Percentiles rank a stretch among this genome's conserved stretches.
Evolutionary conservation across 2,113 vertebrate species (phyloP).

Genomic region (Sitta europaea): DNA sequence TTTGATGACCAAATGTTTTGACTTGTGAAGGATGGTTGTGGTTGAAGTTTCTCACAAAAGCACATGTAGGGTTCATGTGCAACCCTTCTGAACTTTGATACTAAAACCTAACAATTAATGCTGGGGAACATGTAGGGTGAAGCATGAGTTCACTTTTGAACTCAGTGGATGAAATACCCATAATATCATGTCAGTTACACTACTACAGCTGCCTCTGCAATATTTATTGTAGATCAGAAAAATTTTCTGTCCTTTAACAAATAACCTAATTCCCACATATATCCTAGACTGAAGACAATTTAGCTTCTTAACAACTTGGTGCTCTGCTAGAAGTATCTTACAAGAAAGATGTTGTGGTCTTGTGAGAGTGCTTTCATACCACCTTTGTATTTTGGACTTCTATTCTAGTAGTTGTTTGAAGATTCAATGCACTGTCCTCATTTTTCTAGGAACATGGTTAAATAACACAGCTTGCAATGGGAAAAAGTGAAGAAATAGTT

Average conservation of each 20-base stretch:
- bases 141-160: not conserved
- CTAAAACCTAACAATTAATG: not conserved
- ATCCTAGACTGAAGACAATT: not conserved
- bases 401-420: not conserved
- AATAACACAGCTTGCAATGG: not conserved
- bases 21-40: not conserved
- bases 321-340: not conserved
- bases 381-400: not conserved
- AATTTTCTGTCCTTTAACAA: not conserved
- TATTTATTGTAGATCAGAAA: not conserved
- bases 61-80: not conserved
- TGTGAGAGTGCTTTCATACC: not conserved
- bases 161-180: not conserved
- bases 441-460: not conserved
- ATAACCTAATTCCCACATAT: not conserved
- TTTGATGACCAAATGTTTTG: conserved; percentile 14
- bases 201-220: not conserved
- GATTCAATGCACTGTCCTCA: not conserved
- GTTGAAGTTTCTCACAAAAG: not conserved
- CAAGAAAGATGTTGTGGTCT: not conserved
- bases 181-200: rapidly evolving
- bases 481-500: not conserved
- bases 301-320: not conserved
- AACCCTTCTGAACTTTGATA: not conserved
- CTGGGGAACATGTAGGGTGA: not conserved